Conservation (phyloP, 2,797 vertebrate species). For the Xiphophorus birchmanni region DNA sequence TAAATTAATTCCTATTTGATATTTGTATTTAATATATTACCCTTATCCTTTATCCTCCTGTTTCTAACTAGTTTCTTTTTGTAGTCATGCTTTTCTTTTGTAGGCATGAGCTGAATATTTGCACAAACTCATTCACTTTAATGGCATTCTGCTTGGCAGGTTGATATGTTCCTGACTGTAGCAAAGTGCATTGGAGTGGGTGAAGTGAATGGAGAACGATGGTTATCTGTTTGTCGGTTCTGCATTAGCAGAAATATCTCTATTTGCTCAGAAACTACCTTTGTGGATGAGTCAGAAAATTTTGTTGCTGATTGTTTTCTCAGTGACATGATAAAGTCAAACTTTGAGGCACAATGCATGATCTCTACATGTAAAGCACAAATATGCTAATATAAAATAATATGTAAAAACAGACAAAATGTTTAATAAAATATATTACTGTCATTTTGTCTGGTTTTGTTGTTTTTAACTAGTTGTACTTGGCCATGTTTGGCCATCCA, state of each 20-base stretch:
- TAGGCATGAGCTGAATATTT: not conserved
- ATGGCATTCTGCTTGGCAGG: not conserved
- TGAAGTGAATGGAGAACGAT: not conserved
- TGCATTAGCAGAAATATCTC: not conserved
- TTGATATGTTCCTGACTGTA: slow-evolving; percentile 1
- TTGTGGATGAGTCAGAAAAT: slow-evolving; percentile 14
- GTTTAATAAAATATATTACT: slow-evolving; percentile 45
- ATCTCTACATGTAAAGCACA: slow-evolving; percentile 59
- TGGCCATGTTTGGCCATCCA: no score
- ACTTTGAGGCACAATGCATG: slow-evolving; percentile 49
- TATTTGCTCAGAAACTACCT: slow-evolving; percentile 1
- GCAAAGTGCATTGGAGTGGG: not conserved
- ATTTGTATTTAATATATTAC: not conserved
- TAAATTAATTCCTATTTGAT: not conserved
- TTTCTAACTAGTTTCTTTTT: not conserved
- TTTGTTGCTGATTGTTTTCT: slow-evolving; percentile 21
- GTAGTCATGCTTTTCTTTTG: not conserved
- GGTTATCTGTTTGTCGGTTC: not conserved
- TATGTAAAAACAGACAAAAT: slow-evolving; percentile 44
- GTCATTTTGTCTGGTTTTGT: not conserved
- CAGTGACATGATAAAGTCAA: not conserved
- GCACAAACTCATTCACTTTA: not conserved
- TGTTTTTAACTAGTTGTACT: not conserved
- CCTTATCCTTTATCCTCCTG: not conserved
- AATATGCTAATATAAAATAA: slow-evolving; percentile 7